These are phyloP conservation scores for Cecropterus lyciades DNA, from an alignment of 1,140 invertebrate species.

Conservation along the genomic window DNA sequence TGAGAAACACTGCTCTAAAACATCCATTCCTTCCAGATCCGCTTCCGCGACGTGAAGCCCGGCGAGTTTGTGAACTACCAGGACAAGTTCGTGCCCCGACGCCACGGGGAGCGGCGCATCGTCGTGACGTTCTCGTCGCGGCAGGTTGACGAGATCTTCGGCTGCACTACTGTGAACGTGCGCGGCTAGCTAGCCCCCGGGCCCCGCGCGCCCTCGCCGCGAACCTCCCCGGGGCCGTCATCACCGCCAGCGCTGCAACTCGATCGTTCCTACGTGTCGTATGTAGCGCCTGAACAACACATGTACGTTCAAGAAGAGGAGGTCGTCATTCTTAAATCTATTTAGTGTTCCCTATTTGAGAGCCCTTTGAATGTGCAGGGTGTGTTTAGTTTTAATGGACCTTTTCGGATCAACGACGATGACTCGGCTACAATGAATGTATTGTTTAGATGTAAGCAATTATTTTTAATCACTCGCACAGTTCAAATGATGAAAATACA, in stretches of 20 bases:
- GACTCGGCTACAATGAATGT: constrained; percentile 60
- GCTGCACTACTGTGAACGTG: constrained; percentile 81
- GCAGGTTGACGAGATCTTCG: constrained; percentile 86
- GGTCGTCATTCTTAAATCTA: constrained; percentile 65
- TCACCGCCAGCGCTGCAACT: constrained; percentile 55
- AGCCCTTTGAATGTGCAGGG: constrained; percentile 23
- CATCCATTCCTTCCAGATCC: constrained; percentile 53
- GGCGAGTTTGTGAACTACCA: constrained; percentile 85
- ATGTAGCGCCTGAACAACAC: constrained; percentile 64
- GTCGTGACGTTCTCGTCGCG: constrained; percentile 87
- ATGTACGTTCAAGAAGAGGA: constrained; percentile 71
- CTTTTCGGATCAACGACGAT: constrained; percentile 40
- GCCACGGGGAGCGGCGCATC: constrained; percentile 84
- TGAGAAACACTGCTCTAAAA: too few relatives aligned
- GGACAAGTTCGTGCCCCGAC: constrained; percentile 85
- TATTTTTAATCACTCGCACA: constrained; percentile 51
- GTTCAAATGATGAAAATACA: constrained; percentile 57
- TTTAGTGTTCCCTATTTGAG: constrained; percentile 38
- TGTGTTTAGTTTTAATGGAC: constrained; percentile 28
- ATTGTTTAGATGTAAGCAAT: constrained; percentile 43
- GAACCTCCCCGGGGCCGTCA: constrained; percentile 61
- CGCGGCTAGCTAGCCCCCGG: constrained; percentile 75
- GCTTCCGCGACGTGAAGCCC: constrained; percentile 85
- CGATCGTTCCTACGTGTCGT: constrained; percentile 62
- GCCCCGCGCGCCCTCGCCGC: constrained; percentile 61